Conservation (phyloP, 1,140 invertebrate genomes). For the Neuroterus valhalla region DNA sequence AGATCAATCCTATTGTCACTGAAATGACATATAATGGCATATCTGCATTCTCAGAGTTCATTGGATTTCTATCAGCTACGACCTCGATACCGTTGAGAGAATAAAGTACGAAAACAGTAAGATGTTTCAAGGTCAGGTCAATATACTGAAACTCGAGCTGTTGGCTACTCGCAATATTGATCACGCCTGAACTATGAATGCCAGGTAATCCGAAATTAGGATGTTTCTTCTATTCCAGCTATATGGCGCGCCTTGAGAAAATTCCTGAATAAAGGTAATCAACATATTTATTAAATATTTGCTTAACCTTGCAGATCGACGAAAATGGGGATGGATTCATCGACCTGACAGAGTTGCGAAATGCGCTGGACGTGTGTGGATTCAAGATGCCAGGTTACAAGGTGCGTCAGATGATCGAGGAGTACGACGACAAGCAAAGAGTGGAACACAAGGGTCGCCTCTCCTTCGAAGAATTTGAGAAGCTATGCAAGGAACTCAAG, state of each 20-base stretch:
- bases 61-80: background rate
- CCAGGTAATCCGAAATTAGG: too few species aligned
- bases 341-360: slow-evolving; percentile 90
- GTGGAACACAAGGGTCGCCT: slow-evolving; percentile 84
- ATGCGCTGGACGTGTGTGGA: slow-evolving; percentile 91
- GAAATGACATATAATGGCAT: background rate
- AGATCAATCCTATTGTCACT: background rate
- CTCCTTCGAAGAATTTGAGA: slow-evolving; percentile 91
- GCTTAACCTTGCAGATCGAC: slow-evolving; percentile 84
- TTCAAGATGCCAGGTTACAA: slow-evolving; percentile 96
- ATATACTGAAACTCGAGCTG: too few species aligned
- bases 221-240: too few species aligned
- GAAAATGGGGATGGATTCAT: slow-evolving; percentile 93
- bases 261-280: too few species aligned
- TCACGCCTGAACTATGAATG: too few species aligned
- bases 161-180: too few species aligned
- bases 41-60: background rate
- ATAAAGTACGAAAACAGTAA: background rate
- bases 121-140: background rate
- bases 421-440: slow-evolving; percentile 85
- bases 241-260: too few species aligned
- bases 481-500: slow-evolving; percentile 91
- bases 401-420: slow-evolving; percentile 92
- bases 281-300: slow-evolving; percentile 8
- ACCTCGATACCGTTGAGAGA: slow-evolving; percentile 2